Evolutionary conservation across 1,140 invertebrate species (phyloP), one percentile per base, ranked within the genome.

Genomic region (Chrysopa pallens): DNA sequence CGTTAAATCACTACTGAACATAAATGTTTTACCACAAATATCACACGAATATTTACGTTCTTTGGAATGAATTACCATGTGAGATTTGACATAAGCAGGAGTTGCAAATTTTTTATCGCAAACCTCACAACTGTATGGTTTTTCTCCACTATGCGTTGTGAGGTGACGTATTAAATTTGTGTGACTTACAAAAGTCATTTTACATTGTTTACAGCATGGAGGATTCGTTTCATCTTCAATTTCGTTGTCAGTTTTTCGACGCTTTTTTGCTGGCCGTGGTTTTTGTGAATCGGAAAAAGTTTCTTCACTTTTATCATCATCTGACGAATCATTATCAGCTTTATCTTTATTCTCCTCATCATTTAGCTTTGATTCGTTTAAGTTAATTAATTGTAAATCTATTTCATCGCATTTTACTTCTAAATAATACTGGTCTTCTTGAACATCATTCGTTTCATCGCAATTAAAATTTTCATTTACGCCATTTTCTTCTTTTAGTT

Each of bases 401-500:
- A 5, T 23, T 23, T 23, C 17, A 23, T 23, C 17, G 5, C 17
- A 23, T 23, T 23, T 23, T 5, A 23, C 17, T 23, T 2, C 17
- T 23, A 23, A 3, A 23, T 23, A 23, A 23, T 23, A 23, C 17
- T 23, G 17, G 5, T 23, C 17, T 5, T 23, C 17, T 23, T 23
- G 17, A 23, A 23, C 2, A 23, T 23, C 5, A 23, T 23, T 23
- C 17, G 17, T 23, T 23, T 23, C 17, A 23, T 23, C 17, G 17
- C 17, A 23, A 23, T 3, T 23, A 3, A 23, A 23, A 5, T 48
- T 38, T 3, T 49, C 40, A 38, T 48, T 42, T 6, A 41, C 36
- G 11, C 46, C 39, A 6, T 46, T 40, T 0, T 47, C 48, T 11
- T 6, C 40, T 13, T 44, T 42, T 39, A 1, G 13, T 14, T 47